phyloP scores from a whole-genome alignment of 2,888 invertebrate genomes.

The Omphaloscelis lunosa region DNA sequence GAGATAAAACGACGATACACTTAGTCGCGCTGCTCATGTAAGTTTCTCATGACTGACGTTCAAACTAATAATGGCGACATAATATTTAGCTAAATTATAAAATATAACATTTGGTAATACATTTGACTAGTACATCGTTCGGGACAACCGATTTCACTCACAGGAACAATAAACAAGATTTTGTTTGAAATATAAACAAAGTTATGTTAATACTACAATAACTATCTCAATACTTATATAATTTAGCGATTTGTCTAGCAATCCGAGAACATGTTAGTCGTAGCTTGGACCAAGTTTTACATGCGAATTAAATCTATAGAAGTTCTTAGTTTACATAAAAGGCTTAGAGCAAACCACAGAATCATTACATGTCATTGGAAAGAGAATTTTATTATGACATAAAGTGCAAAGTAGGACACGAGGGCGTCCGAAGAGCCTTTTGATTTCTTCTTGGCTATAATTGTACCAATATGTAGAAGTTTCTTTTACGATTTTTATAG shows the following conservation, averaged over 20 bases:
- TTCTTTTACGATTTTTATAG: background rate
- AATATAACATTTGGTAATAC: conserved; percentile 79
- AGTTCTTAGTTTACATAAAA: background rate
- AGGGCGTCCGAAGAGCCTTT: background rate
- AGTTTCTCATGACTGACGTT: conserved; percentile 32
- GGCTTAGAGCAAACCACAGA: background rate
- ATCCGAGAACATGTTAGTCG: conserved; percentile 20
- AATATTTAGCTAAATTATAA: conserved; percentile 70
- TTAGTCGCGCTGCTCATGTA: background rate
- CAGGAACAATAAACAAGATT: conserved; percentile 56
- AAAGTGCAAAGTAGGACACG: conserved; percentile 1
- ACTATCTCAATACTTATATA: conserved; percentile 56
- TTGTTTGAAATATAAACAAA: conserved; percentile 42
- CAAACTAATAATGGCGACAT: conserved; percentile 61
- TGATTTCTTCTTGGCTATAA: background rate
- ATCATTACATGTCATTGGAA: conserved; percentile 1
- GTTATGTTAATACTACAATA: conserved; percentile 38
- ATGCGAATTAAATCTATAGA: background rate
- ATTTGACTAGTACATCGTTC: conserved; percentile 78
- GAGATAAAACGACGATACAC: background rate
- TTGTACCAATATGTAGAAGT: background rate
- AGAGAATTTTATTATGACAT: background rate
- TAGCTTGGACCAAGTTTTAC: conserved; percentile 34
- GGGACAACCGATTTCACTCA: conserved; percentile 58
- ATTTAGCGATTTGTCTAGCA: conserved; percentile 47